Percentiles rank a stretch among this genome's conserved stretches.
Conservation (phyloP, 2,888 invertebrate species). For the Rhopalosiphum nymphaeae region DNA sequence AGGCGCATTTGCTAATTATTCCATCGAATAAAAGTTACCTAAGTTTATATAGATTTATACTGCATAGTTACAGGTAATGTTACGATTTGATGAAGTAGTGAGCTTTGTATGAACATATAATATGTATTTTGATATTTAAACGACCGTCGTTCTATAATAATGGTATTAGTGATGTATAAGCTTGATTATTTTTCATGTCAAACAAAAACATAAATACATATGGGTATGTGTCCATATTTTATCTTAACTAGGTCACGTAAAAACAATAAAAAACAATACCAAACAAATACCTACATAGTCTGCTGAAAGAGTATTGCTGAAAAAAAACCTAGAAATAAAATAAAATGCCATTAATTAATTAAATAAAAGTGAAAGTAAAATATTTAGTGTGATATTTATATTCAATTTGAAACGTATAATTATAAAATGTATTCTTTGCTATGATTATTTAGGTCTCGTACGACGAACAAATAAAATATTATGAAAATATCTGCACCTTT, state of each 20-base stretch:
- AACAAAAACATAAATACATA: background rate
- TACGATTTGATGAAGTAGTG: no score
- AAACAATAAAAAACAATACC: constrained; percentile 38
- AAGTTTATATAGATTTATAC: background rate
- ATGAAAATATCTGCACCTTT: no score
- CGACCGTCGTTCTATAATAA: background rate
- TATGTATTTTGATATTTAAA: background rate
- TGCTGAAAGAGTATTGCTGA: background rate
- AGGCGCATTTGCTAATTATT: background rate
- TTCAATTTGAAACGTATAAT: constrained; percentile 3
- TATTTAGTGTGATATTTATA: background rate
- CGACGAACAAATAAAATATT: background rate
- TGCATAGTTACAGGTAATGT: background rate
- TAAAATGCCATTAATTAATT: background rate
- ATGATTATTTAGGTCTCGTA: background rate
- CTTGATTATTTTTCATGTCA: background rate
- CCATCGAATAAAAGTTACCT: background rate
- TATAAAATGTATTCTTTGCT: background rate
- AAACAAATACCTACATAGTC: background rate
- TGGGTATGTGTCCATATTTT: background rate
- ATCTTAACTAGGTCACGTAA: constrained; percentile 46
- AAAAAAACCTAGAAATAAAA: background rate
- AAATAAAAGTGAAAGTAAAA: constrained; percentile 7
- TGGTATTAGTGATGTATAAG: background rate
- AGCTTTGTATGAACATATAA: background rate